A percentile compares a stretch with the other conserved stretches of the same genome.
phyloP scores from a whole-genome alignment of 2,888 invertebrate genomes.

The Parnassius apollo region DNA sequence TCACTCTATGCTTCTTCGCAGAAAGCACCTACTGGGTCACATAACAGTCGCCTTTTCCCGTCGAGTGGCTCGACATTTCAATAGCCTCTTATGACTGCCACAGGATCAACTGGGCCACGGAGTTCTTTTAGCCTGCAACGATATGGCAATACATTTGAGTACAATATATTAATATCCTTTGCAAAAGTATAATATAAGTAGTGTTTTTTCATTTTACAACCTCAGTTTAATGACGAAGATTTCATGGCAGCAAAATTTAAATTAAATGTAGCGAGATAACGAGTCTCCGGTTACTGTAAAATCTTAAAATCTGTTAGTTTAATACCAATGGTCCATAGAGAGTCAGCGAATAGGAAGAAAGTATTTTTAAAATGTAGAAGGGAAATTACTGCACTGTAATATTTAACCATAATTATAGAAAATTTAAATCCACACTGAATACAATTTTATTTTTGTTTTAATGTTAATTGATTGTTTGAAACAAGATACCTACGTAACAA shows the following conservation, averaged over 20 bases:
- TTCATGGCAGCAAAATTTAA: background rate
- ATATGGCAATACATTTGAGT: too few species aligned
- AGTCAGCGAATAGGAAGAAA: constrained; percentile 17
- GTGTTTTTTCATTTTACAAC: too few species aligned
- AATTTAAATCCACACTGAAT: too few species aligned
- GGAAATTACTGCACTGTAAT: background rate
- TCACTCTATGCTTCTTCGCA: constrained; percentile 87
- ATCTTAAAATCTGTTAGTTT: constrained; percentile 19
- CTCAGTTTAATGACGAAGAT: too few species aligned
- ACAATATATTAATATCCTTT: too few species aligned
- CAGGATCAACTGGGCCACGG: too few species aligned
- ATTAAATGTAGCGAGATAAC: constrained; percentile 26
- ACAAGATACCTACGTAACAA: too few species aligned
- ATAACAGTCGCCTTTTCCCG: constrained; percentile 53
- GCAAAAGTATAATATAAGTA: too few species aligned
- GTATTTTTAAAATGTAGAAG: constrained; percentile 12
- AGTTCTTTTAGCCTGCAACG: too few species aligned
- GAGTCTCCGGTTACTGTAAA: constrained; percentile 22
- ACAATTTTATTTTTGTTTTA: too few species aligned
- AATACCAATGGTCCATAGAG: constrained; percentile 23
- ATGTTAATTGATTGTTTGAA: too few species aligned
- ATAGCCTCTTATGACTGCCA: constrained; percentile 21
- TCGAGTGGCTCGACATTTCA: constrained; percentile 53
- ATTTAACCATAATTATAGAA: too few species aligned
- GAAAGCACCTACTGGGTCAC: constrained; percentile 86